Conservation (phyloP, 2,888 invertebrate genomes). For the Chironomus tentans region DNA sequence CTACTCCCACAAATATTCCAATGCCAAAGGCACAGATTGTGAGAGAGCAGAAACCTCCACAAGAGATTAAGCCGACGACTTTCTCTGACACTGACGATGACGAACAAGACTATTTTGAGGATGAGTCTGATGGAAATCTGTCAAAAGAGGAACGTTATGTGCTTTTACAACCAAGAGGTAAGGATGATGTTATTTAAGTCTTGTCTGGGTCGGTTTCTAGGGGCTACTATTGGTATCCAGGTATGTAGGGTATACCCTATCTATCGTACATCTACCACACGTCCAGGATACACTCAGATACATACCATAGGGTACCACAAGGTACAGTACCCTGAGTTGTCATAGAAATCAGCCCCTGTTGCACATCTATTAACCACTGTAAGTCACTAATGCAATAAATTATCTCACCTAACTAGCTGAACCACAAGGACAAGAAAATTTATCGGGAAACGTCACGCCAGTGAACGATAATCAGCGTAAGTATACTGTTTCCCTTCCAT, state of each 20-base stretch:
- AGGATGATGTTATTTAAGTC: too few species aligned
- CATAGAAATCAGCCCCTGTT: too few species aligned
- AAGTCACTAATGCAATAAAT: too few species aligned
- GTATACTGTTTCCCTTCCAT: not conserved
- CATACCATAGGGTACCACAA: too few species aligned
- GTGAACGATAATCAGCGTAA: slow-evolving; percentile 30
- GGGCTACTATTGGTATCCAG: too few species aligned
- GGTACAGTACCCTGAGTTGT: too few species aligned
- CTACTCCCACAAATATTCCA: slow-evolving; percentile 19
- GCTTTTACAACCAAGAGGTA: slow-evolving; percentile 49
- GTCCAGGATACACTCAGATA: too few species aligned
- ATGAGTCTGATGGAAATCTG: slow-evolving; percentile 70
- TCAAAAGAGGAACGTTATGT: slow-evolving; percentile 71
- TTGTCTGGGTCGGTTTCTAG: too few species aligned
- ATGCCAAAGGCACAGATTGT: not conserved
- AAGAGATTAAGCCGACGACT: not conserved
- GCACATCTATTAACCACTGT: too few species aligned
- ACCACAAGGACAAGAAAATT: slow-evolving; percentile 85
- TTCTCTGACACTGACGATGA: slow-evolving; percentile 22
- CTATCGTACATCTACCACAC: too few species aligned
- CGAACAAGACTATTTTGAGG: slow-evolving; percentile 21
- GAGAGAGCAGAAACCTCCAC: not conserved
- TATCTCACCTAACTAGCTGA: slow-evolving; percentile 49
- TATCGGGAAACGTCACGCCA: slow-evolving; percentile 41
- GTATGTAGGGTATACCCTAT: too few species aligned